phyloP scores from a whole-genome alignment of 2,888 invertebrate genomes.

The Drosophila kanekoi region DNA sequence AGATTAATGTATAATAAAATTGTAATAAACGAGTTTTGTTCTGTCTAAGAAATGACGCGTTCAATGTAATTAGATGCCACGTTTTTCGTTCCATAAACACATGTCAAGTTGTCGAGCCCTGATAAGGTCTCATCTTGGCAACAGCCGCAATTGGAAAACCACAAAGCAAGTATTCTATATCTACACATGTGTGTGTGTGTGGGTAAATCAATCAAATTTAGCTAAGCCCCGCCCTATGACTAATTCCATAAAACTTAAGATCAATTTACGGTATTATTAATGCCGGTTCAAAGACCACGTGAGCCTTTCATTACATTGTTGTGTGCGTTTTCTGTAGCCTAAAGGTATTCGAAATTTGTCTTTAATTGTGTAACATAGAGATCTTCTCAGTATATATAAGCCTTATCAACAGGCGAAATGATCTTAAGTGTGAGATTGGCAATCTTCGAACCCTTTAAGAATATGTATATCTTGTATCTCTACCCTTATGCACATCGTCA shows the following conservation, averaged over 20 bases:
- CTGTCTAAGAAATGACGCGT: not conserved
- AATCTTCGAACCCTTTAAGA: no score
- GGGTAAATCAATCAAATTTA: slow-evolving; percentile 14
- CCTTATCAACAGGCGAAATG: no score
- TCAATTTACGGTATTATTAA: slow-evolving; percentile 18
- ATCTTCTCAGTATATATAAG: no score
- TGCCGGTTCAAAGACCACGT: slow-evolving; percentile 11
- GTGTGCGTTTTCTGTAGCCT: no score
- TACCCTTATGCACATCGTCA: no score
- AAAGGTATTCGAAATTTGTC: no score
- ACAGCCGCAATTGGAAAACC: slow-evolving; percentile 16
- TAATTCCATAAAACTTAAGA: not conserved
- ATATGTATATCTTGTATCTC: no score
- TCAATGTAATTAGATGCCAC: slow-evolving; percentile 4
- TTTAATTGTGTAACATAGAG: no score
- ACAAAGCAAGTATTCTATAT: not conserved
- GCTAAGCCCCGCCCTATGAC: slow-evolving; percentile 14
- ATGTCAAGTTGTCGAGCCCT: not conserved
- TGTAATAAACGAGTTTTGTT: slow-evolving; percentile 4
- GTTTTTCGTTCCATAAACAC: not conserved
- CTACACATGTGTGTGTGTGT: not conserved
- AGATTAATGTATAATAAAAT: not conserved
- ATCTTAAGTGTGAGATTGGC: no score
- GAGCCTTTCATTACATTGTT: not conserved
- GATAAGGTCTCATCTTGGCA: slow-evolving; percentile 22